Conservation (phyloP, 1,140 invertebrate genomes). For the Bombyx mandarina region DNA sequence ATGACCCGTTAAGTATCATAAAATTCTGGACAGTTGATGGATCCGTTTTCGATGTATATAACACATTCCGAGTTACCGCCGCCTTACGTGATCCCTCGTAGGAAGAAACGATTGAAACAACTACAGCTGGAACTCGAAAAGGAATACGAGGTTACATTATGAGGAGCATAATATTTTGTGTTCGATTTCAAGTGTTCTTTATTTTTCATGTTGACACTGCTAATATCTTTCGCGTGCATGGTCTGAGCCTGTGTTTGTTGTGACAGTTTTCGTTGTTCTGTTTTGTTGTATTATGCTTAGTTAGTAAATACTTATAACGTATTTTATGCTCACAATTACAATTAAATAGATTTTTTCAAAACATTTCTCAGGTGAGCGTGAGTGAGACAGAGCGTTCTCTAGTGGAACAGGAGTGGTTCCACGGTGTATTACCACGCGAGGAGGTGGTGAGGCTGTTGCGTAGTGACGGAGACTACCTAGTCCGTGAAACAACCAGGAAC, state of each 20-base stretch:
- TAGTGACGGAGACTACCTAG: conserved; percentile 93
- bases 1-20: conserved; percentile 9
- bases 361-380: conserved; percentile 42
- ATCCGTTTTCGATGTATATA: conserved; percentile 63
- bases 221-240: too few relatives aligned
- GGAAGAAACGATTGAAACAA: conserved; percentile 64
- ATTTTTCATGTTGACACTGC: too few relatives aligned
- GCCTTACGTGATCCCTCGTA: conserved; percentile 55
- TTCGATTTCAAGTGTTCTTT: neutral
- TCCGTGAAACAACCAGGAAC: conserved; percentile 94
- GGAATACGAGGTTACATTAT: conserved; percentile 12
- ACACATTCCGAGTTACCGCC: conserved; percentile 52
- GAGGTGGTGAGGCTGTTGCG: conserved; percentile 93
- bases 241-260: too few relatives aligned
- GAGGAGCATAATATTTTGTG: neutral
- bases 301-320: neutral
- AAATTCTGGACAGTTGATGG: conserved; percentile 28
- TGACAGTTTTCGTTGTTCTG: too few relatives aligned
- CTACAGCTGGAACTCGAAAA: conserved; percentile 45
- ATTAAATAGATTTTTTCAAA: neutral
- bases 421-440: conserved; percentile 95
- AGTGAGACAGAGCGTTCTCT: conserved; percentile 71
- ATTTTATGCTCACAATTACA: neutral
- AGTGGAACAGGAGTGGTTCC: conserved; percentile 96
- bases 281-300: too few relatives aligned